phyloP scores from a whole-genome alignment of 2,888 invertebrate genomes.

The Trichacis sp. region DNA sequence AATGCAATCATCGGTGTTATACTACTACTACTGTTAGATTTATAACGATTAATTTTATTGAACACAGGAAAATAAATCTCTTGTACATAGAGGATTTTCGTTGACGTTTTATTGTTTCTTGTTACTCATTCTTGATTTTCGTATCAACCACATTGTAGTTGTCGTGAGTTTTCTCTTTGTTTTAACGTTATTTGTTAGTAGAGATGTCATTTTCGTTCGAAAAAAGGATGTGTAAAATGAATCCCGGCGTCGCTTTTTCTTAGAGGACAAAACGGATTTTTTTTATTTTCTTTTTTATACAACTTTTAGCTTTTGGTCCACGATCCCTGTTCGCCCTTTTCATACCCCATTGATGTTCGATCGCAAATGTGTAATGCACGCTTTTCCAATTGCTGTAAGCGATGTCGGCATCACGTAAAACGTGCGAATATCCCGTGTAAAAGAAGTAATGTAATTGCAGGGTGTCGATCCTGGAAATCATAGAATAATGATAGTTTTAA shows the following conservation, averaged over 20 bases:
- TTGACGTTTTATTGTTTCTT: constrained; percentile 60
- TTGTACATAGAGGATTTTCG: constrained; percentile 66
- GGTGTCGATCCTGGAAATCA: no score
- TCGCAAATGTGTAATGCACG: not conserved
- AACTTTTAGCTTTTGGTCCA: not conserved
- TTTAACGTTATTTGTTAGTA: constrained; percentile 21
- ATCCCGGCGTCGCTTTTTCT: not conserved
- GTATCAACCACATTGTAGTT: no score
- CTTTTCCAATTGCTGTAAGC: not conserved
- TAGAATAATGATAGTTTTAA: no score
- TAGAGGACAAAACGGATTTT: no score
- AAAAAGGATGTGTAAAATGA: constrained; percentile 33
- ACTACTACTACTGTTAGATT: constrained; percentile 49
- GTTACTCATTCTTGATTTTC: no score
- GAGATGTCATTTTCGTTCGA: constrained; percentile 11
- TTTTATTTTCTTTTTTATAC: no score
- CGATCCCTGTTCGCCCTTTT: not conserved
- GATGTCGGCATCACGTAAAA: not conserved
- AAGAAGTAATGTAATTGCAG: no score
- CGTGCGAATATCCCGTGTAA: not conserved
- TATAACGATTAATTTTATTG: constrained; percentile 31
- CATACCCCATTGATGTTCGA: not conserved
- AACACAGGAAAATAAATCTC: constrained; percentile 61
- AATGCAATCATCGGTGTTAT: constrained; percentile 46
- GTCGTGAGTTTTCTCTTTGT: constrained; percentile 13